Evolutionary conservation across 1,140 invertebrate species (phyloP).

Genomic region (Magallana angulata): DNA sequence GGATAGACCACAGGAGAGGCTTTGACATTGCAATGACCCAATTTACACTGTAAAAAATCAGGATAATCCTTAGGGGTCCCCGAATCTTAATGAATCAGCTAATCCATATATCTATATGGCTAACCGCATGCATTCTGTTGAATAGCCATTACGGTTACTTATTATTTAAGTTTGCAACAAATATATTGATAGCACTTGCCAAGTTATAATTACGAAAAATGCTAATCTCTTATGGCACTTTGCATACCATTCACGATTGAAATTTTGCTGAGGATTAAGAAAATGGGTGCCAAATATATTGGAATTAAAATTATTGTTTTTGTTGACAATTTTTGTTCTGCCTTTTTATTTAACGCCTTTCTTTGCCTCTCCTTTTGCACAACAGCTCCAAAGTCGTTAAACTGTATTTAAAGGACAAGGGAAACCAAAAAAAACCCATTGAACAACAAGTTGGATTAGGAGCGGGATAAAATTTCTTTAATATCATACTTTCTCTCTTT

Average conservation of each 20-base stretch:
- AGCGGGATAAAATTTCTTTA: too few species aligned
- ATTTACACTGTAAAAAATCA: not conserved
- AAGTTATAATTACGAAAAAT: not conserved
- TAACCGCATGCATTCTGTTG: slow-evolving; percentile 21
- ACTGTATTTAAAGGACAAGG: too few species aligned
- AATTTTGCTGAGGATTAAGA: not conserved
- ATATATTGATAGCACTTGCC: not conserved
- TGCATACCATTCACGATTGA: not conserved
- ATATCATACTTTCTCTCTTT: too few species aligned
- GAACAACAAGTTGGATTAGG: too few species aligned
- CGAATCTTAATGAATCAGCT: not conserved
- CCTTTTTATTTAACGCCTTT: too few species aligned
- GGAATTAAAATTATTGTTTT: not conserved
- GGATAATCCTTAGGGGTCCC: not conserved
- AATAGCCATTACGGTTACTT: not conserved
- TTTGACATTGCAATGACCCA: not conserved
- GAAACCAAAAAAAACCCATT: too few species aligned
- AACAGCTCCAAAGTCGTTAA: too few species aligned
- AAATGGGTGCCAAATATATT: slow-evolving; percentile 1
- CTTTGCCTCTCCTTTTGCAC: too few species aligned
- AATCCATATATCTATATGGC: slow-evolving; percentile 7
- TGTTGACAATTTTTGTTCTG: not conserved
- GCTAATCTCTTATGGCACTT: not conserved
- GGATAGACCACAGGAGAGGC: slow-evolving; percentile 1
- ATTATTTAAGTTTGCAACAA: not conserved